These are phyloP conservation scores for Laticauda laticaudata DNA, from an alignment of 2,113 vertebrate species.

Conservation along the genomic window DNA sequence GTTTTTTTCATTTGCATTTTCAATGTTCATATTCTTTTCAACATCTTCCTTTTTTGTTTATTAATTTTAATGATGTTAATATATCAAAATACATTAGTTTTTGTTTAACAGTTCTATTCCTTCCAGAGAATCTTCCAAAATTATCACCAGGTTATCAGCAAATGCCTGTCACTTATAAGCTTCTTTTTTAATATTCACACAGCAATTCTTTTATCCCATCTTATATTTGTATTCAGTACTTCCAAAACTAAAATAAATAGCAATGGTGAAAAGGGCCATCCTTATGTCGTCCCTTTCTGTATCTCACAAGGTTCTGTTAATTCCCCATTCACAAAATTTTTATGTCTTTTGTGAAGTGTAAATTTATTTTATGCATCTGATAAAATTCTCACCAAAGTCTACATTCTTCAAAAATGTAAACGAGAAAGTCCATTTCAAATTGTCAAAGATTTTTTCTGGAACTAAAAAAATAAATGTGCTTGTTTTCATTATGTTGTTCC, in stretches of 20 bases:
- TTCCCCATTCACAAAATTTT: neutral
- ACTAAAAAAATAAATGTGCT: neutral
- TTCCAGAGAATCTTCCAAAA: neutral
- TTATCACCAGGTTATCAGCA: neutral
- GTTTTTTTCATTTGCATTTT: neutral
- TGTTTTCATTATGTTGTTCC: neutral
- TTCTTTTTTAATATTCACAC: neutral
- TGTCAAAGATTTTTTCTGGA: neutral
- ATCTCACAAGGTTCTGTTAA: neutral
- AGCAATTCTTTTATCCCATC: neutral
- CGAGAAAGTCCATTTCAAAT: neutral
- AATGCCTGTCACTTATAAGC: neutral
- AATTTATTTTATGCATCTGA: neutral
- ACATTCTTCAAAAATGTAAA: neutral
- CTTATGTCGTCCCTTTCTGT: neutral
- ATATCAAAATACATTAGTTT: neutral
- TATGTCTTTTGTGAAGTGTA: neutral
- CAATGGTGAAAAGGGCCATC: neutral
- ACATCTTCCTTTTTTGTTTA: neutral
- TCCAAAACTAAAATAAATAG: neutral
- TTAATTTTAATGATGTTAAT: neutral
- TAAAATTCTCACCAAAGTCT: neutral
- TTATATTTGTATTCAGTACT: neutral
- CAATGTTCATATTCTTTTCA: neutral
- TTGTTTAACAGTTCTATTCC: neutral